A percentile compares a stretch with the other conserved stretches of the same genome.
Conservation (phyloP, 2,113 vertebrate genomes). For the Microcebus tavaratra region DNA sequence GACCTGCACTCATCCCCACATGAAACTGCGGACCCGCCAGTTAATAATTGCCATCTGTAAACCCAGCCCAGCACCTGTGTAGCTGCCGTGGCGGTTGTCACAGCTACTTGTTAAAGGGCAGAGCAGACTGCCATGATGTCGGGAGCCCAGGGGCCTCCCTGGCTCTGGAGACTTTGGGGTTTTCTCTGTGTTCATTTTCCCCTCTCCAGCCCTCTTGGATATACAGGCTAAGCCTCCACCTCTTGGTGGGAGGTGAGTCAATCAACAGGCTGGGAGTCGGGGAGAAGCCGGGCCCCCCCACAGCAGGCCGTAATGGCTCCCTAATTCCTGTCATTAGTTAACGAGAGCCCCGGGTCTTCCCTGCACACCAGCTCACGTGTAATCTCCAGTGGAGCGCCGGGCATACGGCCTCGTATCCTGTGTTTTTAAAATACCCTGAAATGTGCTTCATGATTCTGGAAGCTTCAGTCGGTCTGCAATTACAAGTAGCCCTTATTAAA, state of each 20-base stretch:
- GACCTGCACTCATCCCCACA: accelerated
- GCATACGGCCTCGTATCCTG: background rate
- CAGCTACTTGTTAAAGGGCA: background rate
- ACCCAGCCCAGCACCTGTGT: background rate
- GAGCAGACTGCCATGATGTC: background rate
- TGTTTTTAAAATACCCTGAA: background rate
- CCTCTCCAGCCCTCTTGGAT: background rate
- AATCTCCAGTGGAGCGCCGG: background rate
- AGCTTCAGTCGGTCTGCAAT: background rate
- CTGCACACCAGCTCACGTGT: background rate
- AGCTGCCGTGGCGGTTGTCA: background rate
- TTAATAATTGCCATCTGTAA: background rate
- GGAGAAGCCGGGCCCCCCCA: background rate
- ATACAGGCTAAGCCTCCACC: background rate
- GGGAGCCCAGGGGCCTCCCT: background rate
- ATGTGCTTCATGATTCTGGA: background rate
- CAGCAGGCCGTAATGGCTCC: background rate
- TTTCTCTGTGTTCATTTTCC: background rate
- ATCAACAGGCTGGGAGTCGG: background rate
- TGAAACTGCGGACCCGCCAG: conserved; percentile 14
- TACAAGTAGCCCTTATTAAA: conserved; percentile 31
- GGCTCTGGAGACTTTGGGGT: background rate
- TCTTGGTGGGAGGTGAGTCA: background rate
- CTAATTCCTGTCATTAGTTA: background rate
- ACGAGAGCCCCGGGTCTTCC: background rate